A percentile compares a stretch with the other conserved stretches of the same genome.
Evolutionary conservation across 1,140 invertebrate genomes (phyloP).

Genomic region (Trialeurodes vaporariorum): DNA sequence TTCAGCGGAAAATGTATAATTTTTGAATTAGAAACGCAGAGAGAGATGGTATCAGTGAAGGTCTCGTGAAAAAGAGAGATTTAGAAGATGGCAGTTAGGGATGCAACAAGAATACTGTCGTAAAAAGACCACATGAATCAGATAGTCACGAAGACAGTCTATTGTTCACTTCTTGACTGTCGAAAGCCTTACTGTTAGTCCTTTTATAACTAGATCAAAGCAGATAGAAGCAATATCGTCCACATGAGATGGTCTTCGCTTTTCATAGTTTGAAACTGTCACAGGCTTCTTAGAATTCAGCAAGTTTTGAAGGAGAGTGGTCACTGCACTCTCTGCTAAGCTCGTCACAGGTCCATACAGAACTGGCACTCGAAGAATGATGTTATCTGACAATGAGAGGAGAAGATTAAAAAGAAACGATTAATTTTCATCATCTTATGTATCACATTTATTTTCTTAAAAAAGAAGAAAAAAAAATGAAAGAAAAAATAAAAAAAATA

Average conservation of each 20-base stretch:
- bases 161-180: too few species aligned
- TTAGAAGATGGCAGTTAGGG: too few species aligned
- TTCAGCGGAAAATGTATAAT: too few species aligned
- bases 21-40: too few species aligned
- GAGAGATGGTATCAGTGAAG: too few species aligned
- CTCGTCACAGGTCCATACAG: conserved; percentile 41
- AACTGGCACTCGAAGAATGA: conserved; percentile 40
- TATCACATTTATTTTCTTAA: not conserved
- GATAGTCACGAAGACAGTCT: too few species aligned
- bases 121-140: too few species aligned
- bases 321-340: conserved; percentile 41
- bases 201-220: conserved; percentile 31
- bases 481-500: too few species aligned
- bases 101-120: too few species aligned
- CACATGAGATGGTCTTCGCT: conserved; percentile 38
- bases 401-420: conserved; percentile 9
- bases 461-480: too few species aligned
- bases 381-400: conserved; percentile 29
- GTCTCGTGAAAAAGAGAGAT: too few species aligned
- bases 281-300: conserved; percentile 23
- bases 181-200: too few species aligned
- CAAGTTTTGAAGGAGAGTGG: conserved; percentile 35
- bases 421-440: conserved; percentile 1
- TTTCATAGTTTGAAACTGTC: conserved; percentile 37
- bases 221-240: conserved; percentile 38